These are phyloP conservation scores for Listronotus bonariensis DNA, from an alignment of 1,140 invertebrate species.

Conservation along the genomic window DNA sequence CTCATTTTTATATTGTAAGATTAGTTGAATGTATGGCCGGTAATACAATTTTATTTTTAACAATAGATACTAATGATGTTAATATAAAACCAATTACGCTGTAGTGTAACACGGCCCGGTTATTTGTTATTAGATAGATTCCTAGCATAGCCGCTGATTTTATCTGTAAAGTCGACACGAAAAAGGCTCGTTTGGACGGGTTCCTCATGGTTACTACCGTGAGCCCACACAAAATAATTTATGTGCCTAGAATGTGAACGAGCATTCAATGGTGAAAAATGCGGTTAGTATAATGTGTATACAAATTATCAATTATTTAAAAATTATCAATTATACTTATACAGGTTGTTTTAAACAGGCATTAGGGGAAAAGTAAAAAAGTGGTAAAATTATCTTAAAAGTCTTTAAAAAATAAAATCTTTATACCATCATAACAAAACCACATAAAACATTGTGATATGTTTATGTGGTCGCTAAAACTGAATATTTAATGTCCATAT, in stretches of 20 bases:
- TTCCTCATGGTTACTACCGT: constrained; percentile 31
- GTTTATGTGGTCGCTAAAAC: too few relatives aligned
- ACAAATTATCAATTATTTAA: too few relatives aligned
- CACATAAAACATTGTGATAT: too few relatives aligned
- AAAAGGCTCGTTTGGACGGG: constrained; percentile 42
- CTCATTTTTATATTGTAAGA: constrained; percentile 24
- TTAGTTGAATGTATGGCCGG: constrained; percentile 20
- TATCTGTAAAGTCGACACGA: constrained; percentile 40
- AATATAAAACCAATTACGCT: constrained; percentile 46
- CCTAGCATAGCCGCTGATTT: constrained; percentile 36
- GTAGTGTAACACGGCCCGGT: constrained; percentile 39
- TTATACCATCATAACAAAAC: too few relatives aligned
- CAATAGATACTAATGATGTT: constrained; percentile 45
- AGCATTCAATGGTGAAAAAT: background rate
- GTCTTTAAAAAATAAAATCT: too few relatives aligned
- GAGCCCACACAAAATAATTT: constrained; percentile 21
- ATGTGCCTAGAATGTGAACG: background rate
- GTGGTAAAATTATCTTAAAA: too few relatives aligned
- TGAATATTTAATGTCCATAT: too few relatives aligned
- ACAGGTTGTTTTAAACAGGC: too few relatives aligned
- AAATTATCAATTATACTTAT: too few relatives aligned
- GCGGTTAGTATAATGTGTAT: too few relatives aligned
- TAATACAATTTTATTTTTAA: constrained; percentile 39
- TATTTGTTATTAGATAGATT: constrained; percentile 41
- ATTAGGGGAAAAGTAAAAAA: too few relatives aligned